phyloP scores from a whole-genome alignment of 2,113 vertebrate species.

The Thoracochromis brauschi region DNA sequence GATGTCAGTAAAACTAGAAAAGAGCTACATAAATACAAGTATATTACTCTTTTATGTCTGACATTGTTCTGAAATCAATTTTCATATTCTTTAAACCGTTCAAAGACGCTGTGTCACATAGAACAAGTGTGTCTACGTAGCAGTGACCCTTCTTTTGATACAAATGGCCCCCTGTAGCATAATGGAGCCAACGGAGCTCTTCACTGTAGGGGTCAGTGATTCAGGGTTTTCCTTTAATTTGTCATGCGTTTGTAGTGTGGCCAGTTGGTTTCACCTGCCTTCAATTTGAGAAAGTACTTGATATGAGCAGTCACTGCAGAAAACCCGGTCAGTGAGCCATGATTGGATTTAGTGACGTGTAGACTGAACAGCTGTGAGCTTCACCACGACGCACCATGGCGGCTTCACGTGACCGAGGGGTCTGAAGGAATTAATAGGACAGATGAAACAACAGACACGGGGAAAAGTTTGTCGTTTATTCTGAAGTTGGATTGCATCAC shows the following conservation, averaged over 20 bases:
- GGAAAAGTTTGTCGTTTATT: background rate
- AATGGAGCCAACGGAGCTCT: background rate
- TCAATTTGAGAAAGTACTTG: background rate
- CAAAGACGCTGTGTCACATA: background rate
- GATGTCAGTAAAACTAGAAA: background rate
- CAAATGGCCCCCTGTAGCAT: background rate
- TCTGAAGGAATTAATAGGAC: background rate
- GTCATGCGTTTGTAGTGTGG: fast-evolving
- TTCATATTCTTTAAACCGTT: background rate
- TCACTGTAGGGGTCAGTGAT: background rate
- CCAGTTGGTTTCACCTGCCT: background rate
- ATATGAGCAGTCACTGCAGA: background rate
- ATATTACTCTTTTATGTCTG: background rate
- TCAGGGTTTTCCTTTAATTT: background rate
- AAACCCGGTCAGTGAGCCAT: background rate
- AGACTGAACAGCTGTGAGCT: background rate
- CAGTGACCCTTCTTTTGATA: background rate
- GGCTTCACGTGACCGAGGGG: background rate
- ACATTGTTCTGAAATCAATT: background rate
- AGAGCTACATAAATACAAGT: background rate
- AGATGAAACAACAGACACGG: background rate
- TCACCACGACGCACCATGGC: background rate
- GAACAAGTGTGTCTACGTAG: background rate
- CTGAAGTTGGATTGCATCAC: background rate
- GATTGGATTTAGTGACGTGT: background rate